Evolutionary conservation across 1,140 invertebrate species (phyloP), one percentile per base, ranked within the genome.

Genomic region (Amyelois transitella): DNA sequence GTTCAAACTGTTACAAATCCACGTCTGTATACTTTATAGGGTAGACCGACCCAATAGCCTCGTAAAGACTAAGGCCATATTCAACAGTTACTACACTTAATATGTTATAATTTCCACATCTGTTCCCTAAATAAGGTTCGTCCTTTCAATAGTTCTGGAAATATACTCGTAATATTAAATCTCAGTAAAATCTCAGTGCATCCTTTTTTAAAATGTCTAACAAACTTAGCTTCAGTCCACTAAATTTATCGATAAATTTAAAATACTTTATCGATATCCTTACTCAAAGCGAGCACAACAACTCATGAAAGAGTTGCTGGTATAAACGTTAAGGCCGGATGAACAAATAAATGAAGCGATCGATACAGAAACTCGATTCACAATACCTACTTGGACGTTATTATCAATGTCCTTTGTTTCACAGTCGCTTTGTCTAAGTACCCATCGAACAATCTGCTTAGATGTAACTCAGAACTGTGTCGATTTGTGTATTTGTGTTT

Each of bases 281-380:
- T 65, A 55, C 70, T 14, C n/a, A 38, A 38, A 14, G n/a, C 28
- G 4, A 10, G 2, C 12, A 10, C 28, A 10, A 2, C 28, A 10
- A 4, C 28, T 10, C 62, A 60, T 69, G 67, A 78, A 81, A 81
- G 79, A 81, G 76, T 83, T 78, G 76, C 71, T 69, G 75, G 68
- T 67, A 72, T 81, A 79, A 81, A 78, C 67, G 69, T 75, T 81
- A 77, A 80, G 81, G 63, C 70, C 56, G 77, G 78, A 80, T 84
- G 77, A 80, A 84, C 81, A 81, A 84, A 84, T 80, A 80, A 81
- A 80, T 78, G 75, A 78, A 67, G 59, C 72, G 72, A 77, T 81
- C 69, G 64, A 67, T 72, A 69, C 62, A 47, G 55, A 60, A 61
- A 66, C 53, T 62, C 61, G 58, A 72, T 68, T 60, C 66, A 51